Base-by-base conservation (phyloP, 1,140 invertebrate species). In the Archivesica marissinica region DNA sequence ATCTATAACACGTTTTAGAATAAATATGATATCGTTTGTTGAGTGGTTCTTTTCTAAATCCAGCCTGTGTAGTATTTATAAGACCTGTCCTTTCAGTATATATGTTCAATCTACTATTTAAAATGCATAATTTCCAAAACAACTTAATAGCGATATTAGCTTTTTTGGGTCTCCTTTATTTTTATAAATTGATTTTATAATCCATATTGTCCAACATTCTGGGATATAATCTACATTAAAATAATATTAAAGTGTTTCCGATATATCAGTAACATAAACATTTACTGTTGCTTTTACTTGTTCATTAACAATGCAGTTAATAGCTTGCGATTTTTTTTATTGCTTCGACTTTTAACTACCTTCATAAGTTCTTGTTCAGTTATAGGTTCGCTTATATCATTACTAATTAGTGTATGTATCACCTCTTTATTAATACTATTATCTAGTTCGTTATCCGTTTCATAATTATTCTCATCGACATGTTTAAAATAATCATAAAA, bases 11-110 rank as follows among this genome's bases (percentile, higher is more conserved):
- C 50, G 38, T 25, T 74, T 39, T 13, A 78, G 33, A 66, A 39
- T 39, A 66, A 78, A 86, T 74, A 86, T 82, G 80, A 86, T 77
- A 38, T 88, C n/a, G n/a, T n/a, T n/a, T n/a, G n/a, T n/a, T n/a
- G n/a, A 70, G 2, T 25, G 64, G 75, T 0, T 13, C 11, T 54
- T 76, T 86, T 25, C 77, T 54, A 56, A 88, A 85, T 17, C 86
- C 86, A 33, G 82, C 68, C 75, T 86, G 84, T 2, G 50, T 41
- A 44, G 70, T 47, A 30, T 11, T 52, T 38, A 74, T 52, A 2
- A 64, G n/a, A 44, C 81, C 39, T 13, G 13, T 20, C 38, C 56
- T 56, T 23, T 88, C 56, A 38, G 68, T 20, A 47, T 47, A 47
- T 23, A 6, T 28, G n/a, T 41, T 76, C 0, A 81, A 9, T 64